phyloP scores from a whole-genome alignment of 2,888 invertebrate species.

The Deilephila porcellus region DNA sequence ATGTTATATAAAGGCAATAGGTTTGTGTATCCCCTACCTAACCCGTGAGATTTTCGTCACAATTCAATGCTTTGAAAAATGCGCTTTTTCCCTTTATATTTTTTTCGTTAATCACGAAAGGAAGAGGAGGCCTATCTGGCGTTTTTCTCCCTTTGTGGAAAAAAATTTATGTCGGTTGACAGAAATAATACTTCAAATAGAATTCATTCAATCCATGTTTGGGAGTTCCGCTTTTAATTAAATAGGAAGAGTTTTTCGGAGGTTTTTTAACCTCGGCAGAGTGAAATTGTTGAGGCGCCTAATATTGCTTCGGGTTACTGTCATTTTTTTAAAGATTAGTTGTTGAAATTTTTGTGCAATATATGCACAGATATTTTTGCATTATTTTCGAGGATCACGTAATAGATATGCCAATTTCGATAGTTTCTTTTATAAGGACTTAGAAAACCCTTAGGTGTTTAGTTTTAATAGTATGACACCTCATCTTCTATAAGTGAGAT shows the following conservation, averaged over 20 bases:
- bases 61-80: constrained; percentile 26
- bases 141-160: constrained; percentile 2
- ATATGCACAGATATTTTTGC: no score
- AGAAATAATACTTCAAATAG: constrained; percentile 23
- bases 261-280: background rate
- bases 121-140: constrained; percentile 21
- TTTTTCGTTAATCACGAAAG: constrained; percentile 26
- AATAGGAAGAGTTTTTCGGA: constrained; percentile 9
- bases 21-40: background rate
- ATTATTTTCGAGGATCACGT: no score
- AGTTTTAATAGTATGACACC: no score
- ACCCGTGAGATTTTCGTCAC: constrained; percentile 3
- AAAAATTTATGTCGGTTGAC: constrained; percentile 19
- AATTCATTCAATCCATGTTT: constrained; percentile 7
- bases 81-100: constrained; percentile 20
- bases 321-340: no score
- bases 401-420: no score
- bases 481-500: no score
- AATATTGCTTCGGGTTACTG: no score
- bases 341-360: no score
- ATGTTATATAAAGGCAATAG: background rate
- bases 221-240: constrained; percentile 12
- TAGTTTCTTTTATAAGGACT: no score
- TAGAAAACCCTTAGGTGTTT: no score
- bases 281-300: no score